Evolutionary conservation across 2,113 vertebrate genomes (phyloP), one percentile per base, ranked within the genome.

Genomic region (Carassius gibelio): DNA sequence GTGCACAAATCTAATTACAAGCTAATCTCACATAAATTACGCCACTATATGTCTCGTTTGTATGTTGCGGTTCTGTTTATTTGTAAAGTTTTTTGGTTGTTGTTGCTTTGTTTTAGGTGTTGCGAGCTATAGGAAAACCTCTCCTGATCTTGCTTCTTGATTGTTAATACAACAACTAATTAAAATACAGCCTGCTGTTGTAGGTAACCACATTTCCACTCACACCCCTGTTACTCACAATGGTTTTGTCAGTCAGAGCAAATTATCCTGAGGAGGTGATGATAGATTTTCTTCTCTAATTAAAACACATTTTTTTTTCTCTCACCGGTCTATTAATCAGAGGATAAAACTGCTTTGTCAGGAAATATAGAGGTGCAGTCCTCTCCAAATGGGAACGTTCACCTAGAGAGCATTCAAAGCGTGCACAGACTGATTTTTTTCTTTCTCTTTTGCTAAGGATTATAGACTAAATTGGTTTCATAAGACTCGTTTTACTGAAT

Each of bases 291-390:
- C 86, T 83, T 59, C 88, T 85, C 87, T 87, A 91, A 91, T 91
- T 91, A 91, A 90, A 90, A 91, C 89, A 84, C 81, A 85, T 84
- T 88, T 89, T 74, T 89, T 74, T 71, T 36, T 36, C 64, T 80
- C 80, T 90, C 87, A 87, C 88, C 88, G 90, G 89, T 91, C 89
- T 89, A 90, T 91, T 91, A 89, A 88, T 90, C 85, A 91, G 84
- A 92, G 93, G 92, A 94, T 90, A 90, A 91, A 91, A 93, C 55
- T 93, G 92, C 93, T 94, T 94, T 93, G 93, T 92, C 93, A 85
- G 84, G 87, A 89, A 88, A 91, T 83, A 85, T 82, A 66, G 71
- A 68, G 89, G 89, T 81, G 84, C 88, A 82, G 91, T 90, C 92
- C 91, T 93, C 88, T 91, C 91, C 89, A 93, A 93, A 84, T 81